Base-by-base conservation (phyloP, 2,888 invertebrate species). In the Mystacides longicornis region DNA sequence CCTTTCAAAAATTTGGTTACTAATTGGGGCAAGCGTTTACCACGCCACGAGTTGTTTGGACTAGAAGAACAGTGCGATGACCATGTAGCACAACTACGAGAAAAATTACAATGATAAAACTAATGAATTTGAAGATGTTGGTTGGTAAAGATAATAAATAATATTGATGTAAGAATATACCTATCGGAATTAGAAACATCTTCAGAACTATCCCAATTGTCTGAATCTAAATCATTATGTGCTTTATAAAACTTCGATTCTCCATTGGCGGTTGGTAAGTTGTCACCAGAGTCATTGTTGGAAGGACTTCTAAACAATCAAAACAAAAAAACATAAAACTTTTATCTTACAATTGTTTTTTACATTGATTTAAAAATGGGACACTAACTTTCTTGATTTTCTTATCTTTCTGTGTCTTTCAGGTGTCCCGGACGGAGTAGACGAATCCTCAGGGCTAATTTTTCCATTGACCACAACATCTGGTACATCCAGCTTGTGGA, bases 141-240 rank as follows among this genome's bases (percentile, higher is more conserved):
- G n/a, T n/a, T n/a, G n/a, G n/a, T n/a, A n/a, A n/a, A n/a, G n/a
- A n/a, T n/a, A n/a, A n/a, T n/a, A n/a, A n/a, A n/a, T n/a, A n/a
- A n/a, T n/a, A n/a, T n/a, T n/a, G n/a, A 5, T 27, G 5, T 27
- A 27, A 27, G 11, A n/a, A 48, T 23, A 21, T 11, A 75, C 77
- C 77, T 77, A 63, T 77, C 77, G 20, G 77, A 76, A 59, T 77
- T 77, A 51, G 76, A 76, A 64, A 72, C 77, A 23, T 62, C 60
- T 46, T 76, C 77, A 63, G 75, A 76, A 68, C 76, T 76, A 69
- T 76, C 77, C 77, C 77, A 77, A 68, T 76, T 75, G 62, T 77
- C 77, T 0, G 74, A 74, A 63, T 77, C 77, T 52, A 75, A 73
- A 57, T 66, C 65, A 7, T 33, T 47, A 16, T 64, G 67, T 1